Conservation (phyloP, 1,140 invertebrate species). For the Medauroidea extradentata region DNA sequence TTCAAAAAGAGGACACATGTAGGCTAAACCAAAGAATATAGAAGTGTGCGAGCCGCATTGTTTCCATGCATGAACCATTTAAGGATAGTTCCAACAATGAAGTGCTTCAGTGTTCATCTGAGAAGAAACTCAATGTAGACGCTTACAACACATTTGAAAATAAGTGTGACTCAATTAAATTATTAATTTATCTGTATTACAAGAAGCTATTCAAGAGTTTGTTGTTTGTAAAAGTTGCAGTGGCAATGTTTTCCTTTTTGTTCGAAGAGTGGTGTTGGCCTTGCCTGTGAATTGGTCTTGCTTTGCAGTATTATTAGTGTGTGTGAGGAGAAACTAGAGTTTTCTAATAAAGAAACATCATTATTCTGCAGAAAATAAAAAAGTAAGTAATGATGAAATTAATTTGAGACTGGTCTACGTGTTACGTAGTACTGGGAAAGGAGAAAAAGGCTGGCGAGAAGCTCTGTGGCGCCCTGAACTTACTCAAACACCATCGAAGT, state of each 20-base stretch:
- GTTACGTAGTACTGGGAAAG: constrained; percentile 13
- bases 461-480: constrained; percentile 17
- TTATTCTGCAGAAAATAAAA: constrained; percentile 1
- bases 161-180: too few relatives aligned
- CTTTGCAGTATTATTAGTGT: constrained; percentile 2
- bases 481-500: constrained; percentile 14
- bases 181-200: constrained; percentile 38
- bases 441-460: constrained; percentile 10
- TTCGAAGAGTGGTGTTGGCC: neutral
- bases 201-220: neutral
- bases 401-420: constrained; percentile 19
- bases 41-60: too few relatives aligned
- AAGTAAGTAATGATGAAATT: constrained; percentile 13
- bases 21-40: too few relatives aligned
- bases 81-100: too few relatives aligned
- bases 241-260: too few relatives aligned
- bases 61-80: too few relatives aligned
- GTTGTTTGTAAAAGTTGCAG: neutral
- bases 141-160: too few relatives aligned
- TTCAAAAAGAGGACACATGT: too few relatives aligned
- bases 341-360: constrained; percentile 2
- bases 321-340: neutral
- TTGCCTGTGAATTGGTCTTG: constrained; percentile 3
- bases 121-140: too few relatives aligned
- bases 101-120: too few relatives aligned